phyloP scores from a whole-genome alignment of 2,113 vertebrate species.

The Odocoileus hemionus region DNA sequence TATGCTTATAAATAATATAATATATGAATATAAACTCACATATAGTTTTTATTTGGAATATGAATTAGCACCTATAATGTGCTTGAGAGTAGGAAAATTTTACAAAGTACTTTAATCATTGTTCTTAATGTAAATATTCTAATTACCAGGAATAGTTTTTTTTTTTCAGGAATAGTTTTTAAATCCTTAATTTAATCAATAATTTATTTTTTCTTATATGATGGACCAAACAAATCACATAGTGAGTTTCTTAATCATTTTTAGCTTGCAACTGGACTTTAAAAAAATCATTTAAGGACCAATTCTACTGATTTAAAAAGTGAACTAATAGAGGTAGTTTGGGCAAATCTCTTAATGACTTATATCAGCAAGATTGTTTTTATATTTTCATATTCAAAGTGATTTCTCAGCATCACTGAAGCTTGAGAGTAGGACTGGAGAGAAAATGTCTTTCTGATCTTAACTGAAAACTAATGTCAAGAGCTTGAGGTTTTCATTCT shows the following conservation, averaged over 20 bases:
- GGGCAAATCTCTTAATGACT: neutral
- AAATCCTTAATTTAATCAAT: neutral
- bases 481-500: neutral
- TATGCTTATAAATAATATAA: neutral
- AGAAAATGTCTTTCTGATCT: constrained; percentile 30
- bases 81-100: neutral
- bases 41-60: neutral
- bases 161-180: neutral
- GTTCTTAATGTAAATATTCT: neutral
- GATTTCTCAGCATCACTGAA: constrained; percentile 27
- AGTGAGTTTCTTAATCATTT: constrained; percentile 21
- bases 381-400: constrained; percentile 6
- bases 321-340: neutral
- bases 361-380: neutral
- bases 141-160: neutral
- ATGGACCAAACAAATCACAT: neutral
- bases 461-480: neutral
- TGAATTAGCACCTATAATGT: neutral
- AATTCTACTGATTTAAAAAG: neutral
- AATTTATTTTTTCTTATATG: neutral
- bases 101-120: neutral
- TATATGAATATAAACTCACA: neutral
- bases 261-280: neutral
- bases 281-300: constrained; percentile 1
- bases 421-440: neutral